Evolutionary conservation across 2,113 vertebrate species (phyloP), one percentile per base, ranked within the genome.

Genomic region (Scomber scombrus): DNA sequence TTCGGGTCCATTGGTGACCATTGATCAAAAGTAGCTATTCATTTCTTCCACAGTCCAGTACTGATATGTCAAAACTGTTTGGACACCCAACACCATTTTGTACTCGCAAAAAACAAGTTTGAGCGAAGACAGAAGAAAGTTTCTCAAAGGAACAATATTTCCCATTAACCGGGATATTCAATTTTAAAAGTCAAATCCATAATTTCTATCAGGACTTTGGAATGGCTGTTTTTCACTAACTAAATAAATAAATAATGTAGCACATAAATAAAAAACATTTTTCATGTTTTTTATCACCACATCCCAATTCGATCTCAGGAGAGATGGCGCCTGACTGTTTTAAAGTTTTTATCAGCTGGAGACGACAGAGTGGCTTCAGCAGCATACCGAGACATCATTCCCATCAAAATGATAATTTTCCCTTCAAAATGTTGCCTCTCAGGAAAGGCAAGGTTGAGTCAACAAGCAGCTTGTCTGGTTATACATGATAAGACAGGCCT

Each of bases 371-470:
- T 74, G 63, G 77, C 81, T 84, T 69, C 56, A 71, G 75, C 63
- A 70, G 63, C 85, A 82, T 66, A 89, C 67, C 62, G 67, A 86
- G 75, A 75, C 84, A 87, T 88, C 85, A 85, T 86, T 88, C 69
- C 88, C 86, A 92, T 92, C 90, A 91, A 90, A 91, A 91, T 91
- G 80, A 87, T 89, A 78, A 87, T 89, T 91, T 80, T 90, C 52
- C 34, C 71, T 74, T 85, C 40, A 90, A 75, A 91, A 86, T 87
- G 81, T 84, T 80, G 72, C 78, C 87, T 85, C 75, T 80, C 73
- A 89, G 75, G 82, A 88, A 88, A 85, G 65, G 73, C 88, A 76
- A 82, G 84, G 84, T 88, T 88, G 85, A 91, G 88, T 92, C 87
- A 93, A 90, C 91, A 89, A 86, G 77, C 89, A 87, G 82, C 85